Evolutionary conservation across 2,113 vertebrate species (phyloP).

Genomic region (Tenrec ecaudatus): DNA sequence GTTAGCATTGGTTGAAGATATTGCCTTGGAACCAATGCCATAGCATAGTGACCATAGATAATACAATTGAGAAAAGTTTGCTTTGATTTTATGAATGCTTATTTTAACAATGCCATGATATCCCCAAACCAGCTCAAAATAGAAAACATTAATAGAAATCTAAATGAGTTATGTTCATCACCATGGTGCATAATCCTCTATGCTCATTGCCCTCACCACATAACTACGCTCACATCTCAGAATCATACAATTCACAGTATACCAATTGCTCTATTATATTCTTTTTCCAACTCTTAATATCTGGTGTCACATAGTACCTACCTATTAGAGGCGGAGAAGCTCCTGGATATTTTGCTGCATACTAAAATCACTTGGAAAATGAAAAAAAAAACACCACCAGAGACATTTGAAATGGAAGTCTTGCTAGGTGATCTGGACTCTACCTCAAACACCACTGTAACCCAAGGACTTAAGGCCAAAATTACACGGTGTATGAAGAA

Average conservation of each 20-base stretch:
- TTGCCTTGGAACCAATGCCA: not conserved
- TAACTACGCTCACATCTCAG: not conserved
- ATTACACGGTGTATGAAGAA: too few relatives aligned
- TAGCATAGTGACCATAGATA: not conserved
- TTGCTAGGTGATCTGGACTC: too few relatives aligned
- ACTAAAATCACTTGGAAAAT: not conserved
- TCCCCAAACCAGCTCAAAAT: not conserved
- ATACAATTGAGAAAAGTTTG: not conserved
- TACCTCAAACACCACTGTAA: too few relatives aligned
- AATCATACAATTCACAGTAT: not conserved
- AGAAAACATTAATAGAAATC: not conserved
- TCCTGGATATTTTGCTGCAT: not conserved
- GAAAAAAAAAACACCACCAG: not conserved
- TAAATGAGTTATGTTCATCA: not conserved
- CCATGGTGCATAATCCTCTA: not conserved
- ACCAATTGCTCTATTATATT: not conserved
- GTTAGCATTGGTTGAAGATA: not conserved
- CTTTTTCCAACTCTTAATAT: not conserved
- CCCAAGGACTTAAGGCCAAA: too few relatives aligned
- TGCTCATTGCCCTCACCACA: not conserved
- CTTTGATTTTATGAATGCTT: not conserved
- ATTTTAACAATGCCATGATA: slow-evolving; percentile 28
- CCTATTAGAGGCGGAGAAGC: not conserved
- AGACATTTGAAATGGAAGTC: too few relatives aligned
- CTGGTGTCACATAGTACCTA: not conserved